Evolutionary conservation across 2,888 invertebrate genomes (phyloP).

Genomic region (Mesoligia furuncula): DNA sequence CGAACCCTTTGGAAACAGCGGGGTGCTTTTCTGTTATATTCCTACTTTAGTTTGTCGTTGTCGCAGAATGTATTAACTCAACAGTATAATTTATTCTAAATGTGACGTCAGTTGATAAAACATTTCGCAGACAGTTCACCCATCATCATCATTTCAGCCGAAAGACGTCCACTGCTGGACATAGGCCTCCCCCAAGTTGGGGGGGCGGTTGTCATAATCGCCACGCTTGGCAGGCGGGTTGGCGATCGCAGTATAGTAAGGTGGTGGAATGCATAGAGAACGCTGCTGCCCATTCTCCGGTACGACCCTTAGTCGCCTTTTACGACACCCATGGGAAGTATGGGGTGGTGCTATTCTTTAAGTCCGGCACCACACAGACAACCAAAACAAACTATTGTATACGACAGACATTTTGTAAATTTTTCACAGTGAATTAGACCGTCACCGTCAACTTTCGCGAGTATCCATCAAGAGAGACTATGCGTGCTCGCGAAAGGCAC

Average conservation of each 20-base stretch:
- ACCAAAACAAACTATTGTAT: neutral
- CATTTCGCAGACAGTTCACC: neutral
- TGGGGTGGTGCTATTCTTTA: no score
- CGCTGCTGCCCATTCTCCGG: no score
- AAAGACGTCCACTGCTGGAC: no score
- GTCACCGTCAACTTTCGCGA: constrained; percentile 13
- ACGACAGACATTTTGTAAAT: constrained; percentile 19
- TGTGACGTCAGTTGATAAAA: constrained; percentile 9
- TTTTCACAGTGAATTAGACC: constrained; percentile 25
- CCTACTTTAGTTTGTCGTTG: neutral
- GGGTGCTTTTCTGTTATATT: neutral
- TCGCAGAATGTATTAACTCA: neutral
- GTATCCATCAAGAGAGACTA: constrained; percentile 17
- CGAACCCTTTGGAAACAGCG: neutral
- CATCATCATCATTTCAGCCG: no score
- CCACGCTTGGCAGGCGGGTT: no score
- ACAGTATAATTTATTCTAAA: neutral
- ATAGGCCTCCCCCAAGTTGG: no score
- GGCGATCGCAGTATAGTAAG: no score
- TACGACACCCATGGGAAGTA: no score
- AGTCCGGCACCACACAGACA: no score
- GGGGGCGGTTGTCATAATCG: no score
- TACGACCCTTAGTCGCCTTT: no score
- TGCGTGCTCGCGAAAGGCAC: neutral
- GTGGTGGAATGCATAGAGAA: no score